Evolutionary conservation across 1,140 invertebrate species (phyloP), one percentile per base, ranked within the genome.

Genomic region (Leguminivora glycinivorella): DNA sequence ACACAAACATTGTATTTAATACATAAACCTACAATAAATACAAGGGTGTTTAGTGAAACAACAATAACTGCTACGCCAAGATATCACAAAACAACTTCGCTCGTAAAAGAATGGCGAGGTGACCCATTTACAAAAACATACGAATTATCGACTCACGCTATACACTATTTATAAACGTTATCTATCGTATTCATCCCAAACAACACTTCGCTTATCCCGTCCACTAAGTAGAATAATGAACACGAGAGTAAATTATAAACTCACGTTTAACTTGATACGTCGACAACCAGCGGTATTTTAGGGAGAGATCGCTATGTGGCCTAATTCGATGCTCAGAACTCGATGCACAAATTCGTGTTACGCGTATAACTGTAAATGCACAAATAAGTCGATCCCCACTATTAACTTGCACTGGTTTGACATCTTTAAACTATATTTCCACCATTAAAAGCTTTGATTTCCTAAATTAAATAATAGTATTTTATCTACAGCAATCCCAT

Each of bases 301-400:
- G 89, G 91, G 91, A 92, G 90, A 92, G 90, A 92, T 92, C 91
- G 91, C 91, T 92, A 92, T 92, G 91, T 92, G 91, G 91, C 91
- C 90, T 92, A 92, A 92, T 92, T 92, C 90, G 91, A 88, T 88
- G 87, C 88, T 90, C 83, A 72, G 87, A 90, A 88, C 90, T 92
- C 88, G 89, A 92, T 92, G 88, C 89, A 90, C 89, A 90, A 92
- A 91, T 91, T 90, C 88, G 89, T 91, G 88, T 90, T 90, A 90
- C 89, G 81, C 87, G 88, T 83, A 86, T 91, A 91, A 91, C 89
- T 91, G 89, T 91, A 91, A 89, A 90, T 89, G 79, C 84, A 89
- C 85, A 83, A 91, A 88, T 88, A 85, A 82, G 83, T 85, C 77
- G 80, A 82, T 81, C 77, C 76, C 78, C 80, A 82, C 81, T 75